These are phyloP conservation scores for Brachionus asplanchnoidis DNA, from an alignment of 1,140 invertebrate genomes.

Conservation along the genomic window DNA sequence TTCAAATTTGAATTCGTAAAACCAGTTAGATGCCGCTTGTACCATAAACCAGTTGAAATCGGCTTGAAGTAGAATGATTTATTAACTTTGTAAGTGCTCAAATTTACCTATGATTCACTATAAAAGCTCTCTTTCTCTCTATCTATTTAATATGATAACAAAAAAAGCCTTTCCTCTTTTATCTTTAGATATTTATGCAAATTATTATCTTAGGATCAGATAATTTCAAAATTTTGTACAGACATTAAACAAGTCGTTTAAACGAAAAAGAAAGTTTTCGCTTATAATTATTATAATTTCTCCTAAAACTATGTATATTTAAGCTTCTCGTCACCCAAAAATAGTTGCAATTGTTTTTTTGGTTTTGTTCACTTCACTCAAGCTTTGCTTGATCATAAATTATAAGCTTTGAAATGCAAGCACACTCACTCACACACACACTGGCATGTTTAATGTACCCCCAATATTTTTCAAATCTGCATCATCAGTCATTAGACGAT, in stretches of 20 bases:
- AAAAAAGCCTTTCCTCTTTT: neutral
- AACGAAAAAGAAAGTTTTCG: neutral
- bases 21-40: neutral
- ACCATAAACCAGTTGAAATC: neutral
- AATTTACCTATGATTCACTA: neutral
- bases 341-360: neutral
- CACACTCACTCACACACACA: neutral
- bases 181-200: neutral
- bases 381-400: neutral
- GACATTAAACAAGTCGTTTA: neutral
- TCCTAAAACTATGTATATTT: neutral
- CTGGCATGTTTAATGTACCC: neutral
- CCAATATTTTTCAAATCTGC: neutral
- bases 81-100: neutral
- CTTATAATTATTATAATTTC: neutral
- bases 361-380: neutral
- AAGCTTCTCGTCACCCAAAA: neutral
- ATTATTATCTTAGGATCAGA: neutral
- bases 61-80: neutral
- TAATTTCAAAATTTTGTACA: neutral
- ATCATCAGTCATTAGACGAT: neutral
- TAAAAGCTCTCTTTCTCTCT: neutral
- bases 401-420: neutral
- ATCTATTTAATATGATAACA: neutral
- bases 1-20: neutral